phyloP scores from a whole-genome alignment of 2,113 vertebrate species.

The Chlamydotis undulata region DNA sequence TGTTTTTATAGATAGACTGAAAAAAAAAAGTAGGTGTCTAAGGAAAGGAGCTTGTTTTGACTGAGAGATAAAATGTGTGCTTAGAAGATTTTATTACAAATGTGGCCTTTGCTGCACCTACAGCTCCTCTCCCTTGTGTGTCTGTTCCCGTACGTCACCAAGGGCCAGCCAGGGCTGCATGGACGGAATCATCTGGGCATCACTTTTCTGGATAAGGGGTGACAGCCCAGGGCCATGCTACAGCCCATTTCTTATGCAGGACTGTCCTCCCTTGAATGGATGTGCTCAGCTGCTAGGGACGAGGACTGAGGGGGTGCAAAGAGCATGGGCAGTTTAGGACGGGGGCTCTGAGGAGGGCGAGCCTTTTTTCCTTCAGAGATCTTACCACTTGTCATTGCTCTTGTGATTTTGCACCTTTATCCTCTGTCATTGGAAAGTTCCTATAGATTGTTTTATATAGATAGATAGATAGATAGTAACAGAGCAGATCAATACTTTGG shows the following conservation, averaged over 20 bases:
- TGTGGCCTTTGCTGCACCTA: neutral
- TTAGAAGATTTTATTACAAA: neutral
- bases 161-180: neutral
- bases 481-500: neutral
- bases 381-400: neutral
- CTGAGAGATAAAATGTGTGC: neutral
- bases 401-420: neutral
- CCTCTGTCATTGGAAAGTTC: neutral
- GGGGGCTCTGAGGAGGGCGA: neutral
- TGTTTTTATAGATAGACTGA: neutral
- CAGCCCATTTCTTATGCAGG: neutral
- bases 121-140: neutral
- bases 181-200: neutral
- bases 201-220: neutral
- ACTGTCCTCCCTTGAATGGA: neutral
- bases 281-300: neutral
- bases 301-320: fast-evolving
- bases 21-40: neutral
- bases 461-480: neutral
- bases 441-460: neutral
- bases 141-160: neutral
- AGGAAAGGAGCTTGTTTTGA: neutral
- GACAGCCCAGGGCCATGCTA: neutral
- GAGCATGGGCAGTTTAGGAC: neutral
- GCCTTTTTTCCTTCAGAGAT: neutral